Conservation (phyloP, 2,888 invertebrate genomes). For the Cyclophora punctaria region DNA sequence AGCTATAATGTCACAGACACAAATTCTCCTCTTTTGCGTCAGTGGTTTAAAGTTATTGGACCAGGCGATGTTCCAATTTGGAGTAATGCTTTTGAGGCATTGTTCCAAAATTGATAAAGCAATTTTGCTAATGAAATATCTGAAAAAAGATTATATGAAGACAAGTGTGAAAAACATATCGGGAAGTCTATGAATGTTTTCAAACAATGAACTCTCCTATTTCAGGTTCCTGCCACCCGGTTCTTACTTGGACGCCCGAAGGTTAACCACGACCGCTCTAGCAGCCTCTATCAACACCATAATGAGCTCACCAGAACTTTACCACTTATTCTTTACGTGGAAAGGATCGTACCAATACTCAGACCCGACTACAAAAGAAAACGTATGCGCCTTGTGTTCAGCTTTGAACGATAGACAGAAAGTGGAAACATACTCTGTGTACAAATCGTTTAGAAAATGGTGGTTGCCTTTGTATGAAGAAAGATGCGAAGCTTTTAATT, state of each 20-base stretch:
- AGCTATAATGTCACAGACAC: too few species aligned
- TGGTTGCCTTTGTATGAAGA: conserved; percentile 32
- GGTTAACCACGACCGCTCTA: conserved; percentile 23
- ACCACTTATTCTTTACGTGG: conserved; percentile 46
- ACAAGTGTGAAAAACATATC: too few species aligned
- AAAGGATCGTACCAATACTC: conserved; percentile 36
- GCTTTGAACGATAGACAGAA: conserved; percentile 36
- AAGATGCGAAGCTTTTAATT: too few species aligned
- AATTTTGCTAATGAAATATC: too few species aligned
- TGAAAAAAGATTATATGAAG: too few species aligned
- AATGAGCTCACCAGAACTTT: conserved; percentile 33
- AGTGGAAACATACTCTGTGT: conserved; percentile 23
- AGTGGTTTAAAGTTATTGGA: too few species aligned
- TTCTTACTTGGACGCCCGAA: conserved; percentile 46
- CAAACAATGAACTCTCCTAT: neutral
- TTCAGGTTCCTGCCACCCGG: conserved; percentile 59
- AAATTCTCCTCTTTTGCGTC: too few species aligned
- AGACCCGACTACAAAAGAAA: conserved; percentile 28
- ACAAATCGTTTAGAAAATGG: conserved; percentile 46
- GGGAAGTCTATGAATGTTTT: too few species aligned
- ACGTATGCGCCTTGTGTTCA: conserved; percentile 45
- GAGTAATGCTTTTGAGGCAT: too few species aligned
- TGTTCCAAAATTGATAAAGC: too few species aligned
- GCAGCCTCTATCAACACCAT: conserved; percentile 38
- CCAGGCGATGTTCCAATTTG: too few species aligned